A percentile compares a stretch with the other conserved stretches of the same genome.
Conservation (phyloP, 2,888 invertebrate species). For the Ophion costatus region DNA sequence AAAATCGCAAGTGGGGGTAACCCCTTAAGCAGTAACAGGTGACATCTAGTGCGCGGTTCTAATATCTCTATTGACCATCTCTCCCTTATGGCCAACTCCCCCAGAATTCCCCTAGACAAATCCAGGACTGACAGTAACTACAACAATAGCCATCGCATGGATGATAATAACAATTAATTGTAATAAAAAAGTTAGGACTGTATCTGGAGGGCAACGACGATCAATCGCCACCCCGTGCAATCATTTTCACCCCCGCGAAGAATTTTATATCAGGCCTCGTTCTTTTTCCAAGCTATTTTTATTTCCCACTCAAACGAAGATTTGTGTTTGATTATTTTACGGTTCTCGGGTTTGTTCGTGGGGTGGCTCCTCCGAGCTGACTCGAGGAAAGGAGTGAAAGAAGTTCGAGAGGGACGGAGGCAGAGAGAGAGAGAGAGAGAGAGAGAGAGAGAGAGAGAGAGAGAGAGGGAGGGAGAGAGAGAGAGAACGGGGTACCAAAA, state of each 20-base stretch:
- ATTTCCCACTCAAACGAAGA: conserved; percentile 41
- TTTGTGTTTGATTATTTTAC: conserved; percentile 60
- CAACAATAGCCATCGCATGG: too few relatives aligned
- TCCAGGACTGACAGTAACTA: too few relatives aligned
- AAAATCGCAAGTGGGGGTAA: too few relatives aligned
- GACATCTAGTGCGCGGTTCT: too few relatives aligned
- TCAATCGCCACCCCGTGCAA: conserved; percentile 15
- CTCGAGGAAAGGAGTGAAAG: conserved; percentile 43
- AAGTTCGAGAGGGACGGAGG: not conserved
- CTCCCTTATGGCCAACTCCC: too few relatives aligned
- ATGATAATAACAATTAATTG: not conserved
- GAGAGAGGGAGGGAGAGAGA: not conserved
- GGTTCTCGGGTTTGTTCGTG: conserved; percentile 46
- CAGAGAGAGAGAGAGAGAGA: not conserved
- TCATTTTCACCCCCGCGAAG: not conserved
- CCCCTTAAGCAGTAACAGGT: too few relatives aligned
- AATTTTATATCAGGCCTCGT: conserved; percentile 19
- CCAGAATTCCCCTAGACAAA: too few relatives aligned
- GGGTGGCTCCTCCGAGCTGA: conserved; percentile 41
- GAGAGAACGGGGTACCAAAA: conserved; percentile 29
- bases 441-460: conserved; percentile 10
- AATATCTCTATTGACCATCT: too few relatives aligned
- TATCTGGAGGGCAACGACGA: conserved; percentile 6
- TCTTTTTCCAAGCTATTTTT: conserved; percentile 31
- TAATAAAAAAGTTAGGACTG: not conserved